Base-by-base conservation (phyloP, 2,797 vertebrate species). In the Cossypha niveicapilla region DNA sequence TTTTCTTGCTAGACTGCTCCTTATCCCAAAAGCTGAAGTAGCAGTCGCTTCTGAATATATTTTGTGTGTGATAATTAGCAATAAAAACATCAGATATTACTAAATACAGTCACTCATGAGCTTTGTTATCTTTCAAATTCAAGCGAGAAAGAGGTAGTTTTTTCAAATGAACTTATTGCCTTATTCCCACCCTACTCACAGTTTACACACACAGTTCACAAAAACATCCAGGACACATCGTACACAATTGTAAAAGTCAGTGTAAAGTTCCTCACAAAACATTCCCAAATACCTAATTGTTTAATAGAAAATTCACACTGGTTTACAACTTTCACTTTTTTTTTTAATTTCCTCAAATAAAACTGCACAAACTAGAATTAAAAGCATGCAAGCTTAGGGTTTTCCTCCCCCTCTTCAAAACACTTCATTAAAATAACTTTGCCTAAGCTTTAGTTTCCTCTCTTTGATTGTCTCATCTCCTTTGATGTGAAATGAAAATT, bases 401-500 rank as follows among this genome's bases (percentile, higher is more conserved):
- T 84, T 78, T 78, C 53, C 65, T 87, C 78, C 30, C 32, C 11
- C 8, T 79, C 75, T 65, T 84, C 2, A 11, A 90, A 95, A 89
- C 17, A n/a, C 28, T 72, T 91, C 35, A 95, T 96, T 91, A 84
- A 70, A 92, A 93, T 95, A 77, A 90, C 65, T 96, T 94, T 95
- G 92, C 87, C 76, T 95, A 91, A 88, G 41, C 44, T 53, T 86
- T 73, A 57, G 18, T 67, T 93, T 70, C 39, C n/a, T 94, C 35
- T 81, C 90, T 96, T 91, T 95, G 92, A 96, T 90, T 82, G 57
- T 92, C 93, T 75, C 86, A 72, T 58, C 32, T 86, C 22, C 93
- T 96, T 96, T 96, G 94, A 95, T 87, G 85, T 94, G 50, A 96
- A 94, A 90, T 82, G 83, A 93, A 95, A 93, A 93, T 91, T 80